Percentiles rank a stretch among this genome's conserved stretches.
phyloP scores from a whole-genome alignment of 2,888 invertebrate species.

The Scaeva pyrastri region DNA sequence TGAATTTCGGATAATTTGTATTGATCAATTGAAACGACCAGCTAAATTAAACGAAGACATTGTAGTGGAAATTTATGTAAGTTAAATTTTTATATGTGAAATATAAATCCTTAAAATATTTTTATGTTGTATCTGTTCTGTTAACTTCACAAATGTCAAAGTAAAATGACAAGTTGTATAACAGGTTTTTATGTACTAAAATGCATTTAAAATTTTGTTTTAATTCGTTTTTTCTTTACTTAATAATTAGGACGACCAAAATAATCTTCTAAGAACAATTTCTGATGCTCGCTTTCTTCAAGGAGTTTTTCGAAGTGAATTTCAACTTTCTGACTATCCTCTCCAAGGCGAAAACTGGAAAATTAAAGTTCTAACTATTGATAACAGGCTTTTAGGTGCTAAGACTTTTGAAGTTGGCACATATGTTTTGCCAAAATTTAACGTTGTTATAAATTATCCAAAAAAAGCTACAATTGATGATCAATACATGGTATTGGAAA shows the following conservation, averaged over 20 bases:
- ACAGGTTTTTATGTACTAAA: too few relatives aligned
- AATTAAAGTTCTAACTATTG: conserved; percentile 78
- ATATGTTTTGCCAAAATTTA: conserved; percentile 96
- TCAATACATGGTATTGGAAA: conserved; percentile 90
- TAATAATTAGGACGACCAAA: conserved; percentile 87
- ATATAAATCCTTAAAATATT: not conserved
- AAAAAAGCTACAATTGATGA: conserved; percentile 93
- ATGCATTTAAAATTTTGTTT: too few relatives aligned
- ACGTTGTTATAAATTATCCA: conserved; percentile 89
- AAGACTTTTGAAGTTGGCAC: conserved; percentile 89
- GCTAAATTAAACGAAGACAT: conserved; percentile 83
- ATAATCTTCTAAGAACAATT: conserved; percentile 94
- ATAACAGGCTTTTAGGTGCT: conserved; percentile 61
- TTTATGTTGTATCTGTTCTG: too few relatives aligned
- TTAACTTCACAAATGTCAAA: too few relatives aligned
- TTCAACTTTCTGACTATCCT: conserved; percentile 90
- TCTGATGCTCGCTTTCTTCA: conserved; percentile 84
- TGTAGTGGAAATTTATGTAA: conserved; percentile 87
- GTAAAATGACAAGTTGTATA: too few relatives aligned
- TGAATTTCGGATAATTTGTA: conserved; percentile 86
- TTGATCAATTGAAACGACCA: conserved; percentile 90
- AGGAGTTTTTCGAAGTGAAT: conserved; percentile 88
- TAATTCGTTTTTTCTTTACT: not conserved
- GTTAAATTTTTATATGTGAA: conserved; percentile 80
- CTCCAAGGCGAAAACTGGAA: conserved; percentile 93